Evolutionary conservation across 1,140 invertebrate species (phyloP), one percentile per base, ranked within the genome.

Genomic region (Idris sp.): DNA sequence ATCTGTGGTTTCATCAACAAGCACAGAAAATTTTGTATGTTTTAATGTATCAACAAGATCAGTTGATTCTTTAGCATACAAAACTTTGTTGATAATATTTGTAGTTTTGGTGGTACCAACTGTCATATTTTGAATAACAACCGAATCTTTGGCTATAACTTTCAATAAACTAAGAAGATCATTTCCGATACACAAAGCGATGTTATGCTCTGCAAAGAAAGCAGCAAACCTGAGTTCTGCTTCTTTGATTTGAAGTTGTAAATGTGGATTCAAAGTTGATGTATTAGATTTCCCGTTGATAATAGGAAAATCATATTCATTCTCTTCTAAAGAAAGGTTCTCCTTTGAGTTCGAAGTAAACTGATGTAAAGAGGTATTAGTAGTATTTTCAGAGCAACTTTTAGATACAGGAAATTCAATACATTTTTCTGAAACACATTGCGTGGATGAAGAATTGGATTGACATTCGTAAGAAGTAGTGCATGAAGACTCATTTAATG

Each of bases 111-210:
- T 31, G 2, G 14, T 25, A 25, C 58, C n/a, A 1, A 41, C 0
- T 0, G 1, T 0, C 44, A 62, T 41, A 0, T 41, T 22, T 13
- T 51, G 10, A 1, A 51, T 9, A 49, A 62, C 46, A 11, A 25
- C 15, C 4, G 44, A 46, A 41, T 30, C 26, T 35, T 62, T 62
- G 15, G 25, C 58, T 1, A 62, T 41, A 25, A 51, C 28, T 26
- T 62, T 38, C 11, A 36, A 4, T 1, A 36, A 14, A 1, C 15
- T 9, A n/a, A 36, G 11, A n/a, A 36, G 2, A 11, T 15, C 15
- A 1, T 11, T 15, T 6, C 11, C 33, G 2, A 6, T 36, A 7
- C 11, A 7, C 1, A 36, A 36, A 15, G 33, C 11, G 33, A 36
- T 15, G 2, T 11, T 11, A 6, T 36, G 6, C 4, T 36, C 33